phyloP scores from a whole-genome alignment of 2,888 invertebrate species.

The Lasioglossum pauxillum region DNA sequence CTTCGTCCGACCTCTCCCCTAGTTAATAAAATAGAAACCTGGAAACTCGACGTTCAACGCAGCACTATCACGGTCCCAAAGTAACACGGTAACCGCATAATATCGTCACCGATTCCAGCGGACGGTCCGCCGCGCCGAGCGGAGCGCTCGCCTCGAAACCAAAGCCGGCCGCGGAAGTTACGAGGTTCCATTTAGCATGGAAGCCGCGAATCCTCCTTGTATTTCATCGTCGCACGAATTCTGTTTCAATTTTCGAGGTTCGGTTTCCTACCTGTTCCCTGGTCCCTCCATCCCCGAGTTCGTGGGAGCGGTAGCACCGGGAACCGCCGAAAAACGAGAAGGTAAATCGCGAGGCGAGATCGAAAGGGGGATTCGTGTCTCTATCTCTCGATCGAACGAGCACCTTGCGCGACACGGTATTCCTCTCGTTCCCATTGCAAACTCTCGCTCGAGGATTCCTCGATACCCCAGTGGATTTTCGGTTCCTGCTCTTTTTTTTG shows the following conservation, averaged over 20 bases:
- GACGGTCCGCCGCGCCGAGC: slow-evolving; percentile 42
- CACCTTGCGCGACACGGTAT: background rate
- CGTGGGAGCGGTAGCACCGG: background rate
- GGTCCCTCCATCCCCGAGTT: background rate
- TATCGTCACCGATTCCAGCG: slow-evolving; percentile 31
- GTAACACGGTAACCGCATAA: background rate
- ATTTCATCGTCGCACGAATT: slow-evolving; percentile 66
- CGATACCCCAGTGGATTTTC: background rate
- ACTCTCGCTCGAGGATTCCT: slow-evolving; percentile 24
- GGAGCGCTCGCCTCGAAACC: slow-evolving; percentile 46
- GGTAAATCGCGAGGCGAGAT: slow-evolving; percentile 39
- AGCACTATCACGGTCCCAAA: background rate
- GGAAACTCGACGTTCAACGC: background rate
- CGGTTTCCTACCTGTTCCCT: slow-evolving; percentile 10
- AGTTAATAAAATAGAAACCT: background rate
- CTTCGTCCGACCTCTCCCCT: background rate
- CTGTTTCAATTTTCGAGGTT: slow-evolving; percentile 69
- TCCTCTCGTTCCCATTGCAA: background rate
- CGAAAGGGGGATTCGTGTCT: slow-evolving; percentile 28
- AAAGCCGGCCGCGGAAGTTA: slow-evolving; percentile 60
- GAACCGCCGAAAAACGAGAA: slow-evolving; percentile 19
- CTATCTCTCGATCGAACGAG: slow-evolving; percentile 19
- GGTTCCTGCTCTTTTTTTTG: slow-evolving; percentile 15
- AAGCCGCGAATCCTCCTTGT: slow-evolving; percentile 53
- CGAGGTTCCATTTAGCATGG: slow-evolving; percentile 67